A percentile compares a stretch with the other conserved stretches of the same genome.
Conservation (phyloP, 2,113 vertebrate genomes). For the Hoplias malabaricus region DNA sequence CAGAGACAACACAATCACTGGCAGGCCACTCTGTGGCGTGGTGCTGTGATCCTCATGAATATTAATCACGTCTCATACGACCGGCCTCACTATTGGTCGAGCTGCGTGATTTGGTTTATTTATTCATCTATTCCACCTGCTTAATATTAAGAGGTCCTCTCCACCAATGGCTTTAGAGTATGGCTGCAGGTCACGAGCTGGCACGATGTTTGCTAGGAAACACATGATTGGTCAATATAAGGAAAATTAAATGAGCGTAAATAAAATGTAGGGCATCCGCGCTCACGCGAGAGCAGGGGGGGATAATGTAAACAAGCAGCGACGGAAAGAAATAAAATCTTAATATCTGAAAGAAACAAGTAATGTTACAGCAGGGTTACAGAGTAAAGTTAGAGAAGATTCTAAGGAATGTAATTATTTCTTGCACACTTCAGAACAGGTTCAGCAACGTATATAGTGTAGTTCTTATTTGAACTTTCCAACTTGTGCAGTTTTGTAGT, state of each 20-base stretch:
- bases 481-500: no score
- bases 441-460: no score
- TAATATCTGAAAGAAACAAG: no score
- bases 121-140: slow-evolving; percentile 50
- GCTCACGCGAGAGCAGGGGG: not conserved
- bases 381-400: no score
- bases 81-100: slow-evolving; percentile 52
- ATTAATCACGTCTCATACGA: slow-evolving; percentile 58
- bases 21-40: slow-evolving; percentile 44
- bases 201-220: not conserved
- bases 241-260: not conserved
- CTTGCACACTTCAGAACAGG: no score
- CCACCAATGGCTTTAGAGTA: slow-evolving; percentile 49
- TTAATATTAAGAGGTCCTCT: slow-evolving; percentile 32
- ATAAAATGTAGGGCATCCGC: not conserved
- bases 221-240: not conserved
- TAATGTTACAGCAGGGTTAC: no score
- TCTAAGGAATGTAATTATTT: no score
- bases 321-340: no score
- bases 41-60: slow-evolving; percentile 48
- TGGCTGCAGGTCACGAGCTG: not conserved
- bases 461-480: no score
- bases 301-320: no score
- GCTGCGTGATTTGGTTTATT: not conserved
- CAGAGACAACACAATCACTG: slow-evolving; percentile 47